phyloP scores from a whole-genome alignment of 2,113 vertebrate species.

The Peromyscus maniculatus region DNA sequence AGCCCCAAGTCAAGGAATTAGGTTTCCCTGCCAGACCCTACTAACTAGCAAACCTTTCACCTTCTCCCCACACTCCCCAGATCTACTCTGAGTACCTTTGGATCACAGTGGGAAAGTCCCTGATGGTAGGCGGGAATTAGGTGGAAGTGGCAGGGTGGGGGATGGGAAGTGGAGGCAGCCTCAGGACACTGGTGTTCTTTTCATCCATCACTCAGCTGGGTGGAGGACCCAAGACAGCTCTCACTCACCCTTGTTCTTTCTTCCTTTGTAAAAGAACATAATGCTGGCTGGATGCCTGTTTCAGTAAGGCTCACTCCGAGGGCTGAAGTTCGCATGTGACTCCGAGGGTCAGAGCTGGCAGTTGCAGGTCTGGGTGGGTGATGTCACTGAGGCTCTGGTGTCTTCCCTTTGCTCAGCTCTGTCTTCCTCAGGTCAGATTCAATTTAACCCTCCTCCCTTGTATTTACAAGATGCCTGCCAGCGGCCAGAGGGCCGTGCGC shows the following conservation, averaged over 20 bases:
- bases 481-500: no score
- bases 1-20: slow-evolving; percentile 69
- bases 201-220: not conserved
- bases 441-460: not conserved
- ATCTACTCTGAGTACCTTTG: not conserved
- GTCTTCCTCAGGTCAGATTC: not conserved
- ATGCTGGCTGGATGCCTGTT: not conserved
- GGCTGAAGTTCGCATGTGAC: not conserved
- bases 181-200: not conserved
- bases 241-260: not conserved
- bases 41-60: slow-evolving; percentile 36
- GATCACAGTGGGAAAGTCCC: not conserved
- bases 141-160: not conserved
- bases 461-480: not conserved
- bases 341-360: not conserved
- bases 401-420: not conserved
- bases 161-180: not conserved
- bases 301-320: not conserved
- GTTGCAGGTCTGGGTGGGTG: not conserved
- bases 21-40: slow-evolving; percentile 58
- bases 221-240: not conserved
- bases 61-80: not conserved
- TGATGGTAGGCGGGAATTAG: not conserved
- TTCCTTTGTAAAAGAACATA: slow-evolving; percentile 50
- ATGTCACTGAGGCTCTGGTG: not conserved